Base-by-base conservation (phyloP, 2,888 invertebrate genomes). In the Leptinotarsa haldemani region DNA sequence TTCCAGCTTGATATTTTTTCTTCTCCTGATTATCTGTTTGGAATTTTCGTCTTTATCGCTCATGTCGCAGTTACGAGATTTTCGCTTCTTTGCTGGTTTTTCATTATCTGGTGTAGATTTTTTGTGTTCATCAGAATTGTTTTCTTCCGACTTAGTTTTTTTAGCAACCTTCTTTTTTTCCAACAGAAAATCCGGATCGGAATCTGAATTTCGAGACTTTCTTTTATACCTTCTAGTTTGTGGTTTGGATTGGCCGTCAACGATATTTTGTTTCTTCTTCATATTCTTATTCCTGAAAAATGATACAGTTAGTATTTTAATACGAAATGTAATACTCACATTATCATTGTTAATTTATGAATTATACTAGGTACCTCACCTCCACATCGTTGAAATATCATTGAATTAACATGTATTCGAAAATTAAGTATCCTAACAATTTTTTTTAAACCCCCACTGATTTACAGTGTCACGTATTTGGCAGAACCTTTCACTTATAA, bases 1-100 rank as follows among this genome's bases (percentile, higher is more conserved):
- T 25, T 75, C 75, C 15, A 75, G 70, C 20, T 75, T 74, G 18
- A 73, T 63, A n/a, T 74, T 75, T 63, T 73, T 70, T 12, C 73
- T 52, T 50, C 63, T 68, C 12, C 65, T 53, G 15, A 63, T 63
- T 20, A 73, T 73, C 46, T 73, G 65, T 30, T 58, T 63, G 0
- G 65, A 22, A 25, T 67, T 52, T 18, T 71, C 47, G 16, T 66
- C 74, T 9, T 56, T 18, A 48, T 64, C 40, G 16, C 68, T 20
- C 13, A 20, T 7, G 16, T 56, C 22, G 20, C 13, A 4, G 22
- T 56, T 22, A 22, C 56, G 56, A 12, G 56, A 13, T 46, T 58
- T 73, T n/a, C 70, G 65, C 18, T 66, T 73, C 46, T 70, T 70
- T 58, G 50, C 63, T 15, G 66, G 61, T 53, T 73, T 69, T 50